phyloP scores from a whole-genome alignment of 2,797 vertebrate genomes.

The Rhinophrynus dorsalis region DNA sequence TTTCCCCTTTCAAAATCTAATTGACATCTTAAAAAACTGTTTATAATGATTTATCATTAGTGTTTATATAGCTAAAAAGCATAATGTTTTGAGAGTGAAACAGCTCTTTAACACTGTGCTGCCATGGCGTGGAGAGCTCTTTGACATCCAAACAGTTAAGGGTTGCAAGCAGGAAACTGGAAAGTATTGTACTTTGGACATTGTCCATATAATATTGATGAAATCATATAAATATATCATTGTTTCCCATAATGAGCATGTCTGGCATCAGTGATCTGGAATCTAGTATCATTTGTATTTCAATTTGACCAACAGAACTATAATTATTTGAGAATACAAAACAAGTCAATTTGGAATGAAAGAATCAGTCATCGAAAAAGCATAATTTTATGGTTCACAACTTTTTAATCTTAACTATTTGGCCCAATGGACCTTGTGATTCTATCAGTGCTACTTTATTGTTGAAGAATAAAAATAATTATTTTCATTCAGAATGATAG shows the following conservation, averaged over 20 bases:
- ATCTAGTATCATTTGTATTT: constrained; percentile 5
- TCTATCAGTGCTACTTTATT: not conserved
- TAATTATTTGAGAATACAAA: constrained; percentile 27
- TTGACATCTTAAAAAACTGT: too few relatives aligned
- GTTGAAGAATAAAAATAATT: not conserved
- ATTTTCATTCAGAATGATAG: not conserved
- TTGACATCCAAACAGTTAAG: too few relatives aligned
- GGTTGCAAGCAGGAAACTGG: not conserved
- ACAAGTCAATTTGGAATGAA: constrained; percentile 15
- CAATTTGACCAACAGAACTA: constrained; percentile 15
- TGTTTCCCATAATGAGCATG: constrained; percentile 10
- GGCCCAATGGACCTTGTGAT: not conserved
- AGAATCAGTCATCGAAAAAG: constrained; percentile 30
- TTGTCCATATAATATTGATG: constrained; percentile 11
- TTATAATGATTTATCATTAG: too few relatives aligned
- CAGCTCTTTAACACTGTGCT: too few relatives aligned
- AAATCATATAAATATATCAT: constrained; percentile 21
- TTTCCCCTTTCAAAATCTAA: too few relatives aligned
- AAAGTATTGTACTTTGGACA: not conserved
- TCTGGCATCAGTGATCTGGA: constrained; percentile 29
- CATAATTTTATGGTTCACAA: constrained; percentile 41
- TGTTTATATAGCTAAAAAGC: too few relatives aligned
- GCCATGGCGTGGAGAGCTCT: not conserved
- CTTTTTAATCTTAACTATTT: constrained; percentile 23
- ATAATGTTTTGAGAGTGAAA: too few relatives aligned